phyloP scores from a whole-genome alignment of 2,797 vertebrate species.

The Cirrhinus mrigala region DNA sequence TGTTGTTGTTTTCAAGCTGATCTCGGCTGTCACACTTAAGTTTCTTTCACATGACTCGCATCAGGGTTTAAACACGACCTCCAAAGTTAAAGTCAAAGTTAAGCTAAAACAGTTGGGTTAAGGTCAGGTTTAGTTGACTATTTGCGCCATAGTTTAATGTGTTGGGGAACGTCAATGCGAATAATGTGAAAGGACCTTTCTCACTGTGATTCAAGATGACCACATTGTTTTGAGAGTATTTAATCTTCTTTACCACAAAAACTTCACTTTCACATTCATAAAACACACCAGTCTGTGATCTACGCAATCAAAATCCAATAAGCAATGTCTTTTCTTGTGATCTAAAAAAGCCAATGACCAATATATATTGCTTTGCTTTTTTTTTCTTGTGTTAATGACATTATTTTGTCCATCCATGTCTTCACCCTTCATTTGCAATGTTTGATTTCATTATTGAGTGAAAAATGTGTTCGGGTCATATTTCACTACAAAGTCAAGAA shows the following conservation, averaged over 20 bases:
- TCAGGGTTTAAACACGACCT: neutral
- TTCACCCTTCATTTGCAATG: neutral
- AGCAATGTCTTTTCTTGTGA: neutral
- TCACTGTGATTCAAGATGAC: neutral
- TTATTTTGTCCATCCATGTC: neutral
- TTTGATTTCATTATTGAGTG: neutral
- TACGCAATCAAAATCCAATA: neutral
- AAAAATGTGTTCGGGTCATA: neutral
- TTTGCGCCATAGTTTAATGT: neutral
- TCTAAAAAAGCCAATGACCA: neutral
- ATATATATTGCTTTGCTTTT: neutral
- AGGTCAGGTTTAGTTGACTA: neutral
- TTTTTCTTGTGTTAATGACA: neutral
- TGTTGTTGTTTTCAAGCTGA: neutral
- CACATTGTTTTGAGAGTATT: neutral
- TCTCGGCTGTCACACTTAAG: neutral
- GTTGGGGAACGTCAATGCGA: neutral
- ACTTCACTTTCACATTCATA: neutral
- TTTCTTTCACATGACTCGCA: neutral
- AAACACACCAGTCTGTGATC: neutral
- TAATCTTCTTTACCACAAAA: neutral
- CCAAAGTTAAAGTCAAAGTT: neutral
- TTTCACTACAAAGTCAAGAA: neutral
- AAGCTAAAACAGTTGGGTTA: neutral
- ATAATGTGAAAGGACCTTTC: neutral